Base-by-base conservation (phyloP, 2,113 vertebrate species). In the Mungos mungo region DNA sequence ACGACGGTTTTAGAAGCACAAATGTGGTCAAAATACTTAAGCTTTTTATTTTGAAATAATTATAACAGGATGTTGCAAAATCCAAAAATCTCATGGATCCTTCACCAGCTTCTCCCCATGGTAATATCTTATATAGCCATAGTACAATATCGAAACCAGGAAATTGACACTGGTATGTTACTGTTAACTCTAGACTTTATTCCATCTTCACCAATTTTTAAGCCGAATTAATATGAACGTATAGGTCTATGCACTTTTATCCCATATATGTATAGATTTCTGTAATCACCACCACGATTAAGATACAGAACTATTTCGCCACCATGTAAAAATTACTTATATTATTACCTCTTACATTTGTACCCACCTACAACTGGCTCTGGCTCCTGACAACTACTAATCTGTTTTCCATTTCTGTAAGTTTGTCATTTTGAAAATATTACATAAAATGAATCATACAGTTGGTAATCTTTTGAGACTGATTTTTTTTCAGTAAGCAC, bases 1-100 rank as follows among this genome's bases (percentile, higher is more conserved):
- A 95, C 89, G 38, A 89, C 21, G 81, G 41, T 74, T 85, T 94
- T 41, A 38, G 57, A 95, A 95, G 71, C 50, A 93, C 10, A 3
- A 69, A 57, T 38, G 35, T 77, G 52, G 72, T 94, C 12, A 85
- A 91, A 96, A 93, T 86, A 21, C 19, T 90, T 23, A 66, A 94
- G 19, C 18, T 92, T 94, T 71, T 71, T 66, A 85, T 95, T 91
- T 80, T 88, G n/a, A 86, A 90, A 50, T 83, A 68, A 96, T 71
- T 50, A 90, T 82, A 65, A 90, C 5, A 94, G 45, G 16, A 71
- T 76, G 23, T 33, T 23, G 21, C 69, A 81, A 85, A 94, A 89
- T 86, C 6, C 68, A 76, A 89, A 29, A 72, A 47, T 84, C 18
- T 96, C 50, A 87, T 4, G 15, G 66, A 92, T 1, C 21, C 52